These are phyloP conservation scores for Vulpes vulpes DNA, from an alignment of 2,113 vertebrate genomes.

Conservation along the genomic window DNA sequence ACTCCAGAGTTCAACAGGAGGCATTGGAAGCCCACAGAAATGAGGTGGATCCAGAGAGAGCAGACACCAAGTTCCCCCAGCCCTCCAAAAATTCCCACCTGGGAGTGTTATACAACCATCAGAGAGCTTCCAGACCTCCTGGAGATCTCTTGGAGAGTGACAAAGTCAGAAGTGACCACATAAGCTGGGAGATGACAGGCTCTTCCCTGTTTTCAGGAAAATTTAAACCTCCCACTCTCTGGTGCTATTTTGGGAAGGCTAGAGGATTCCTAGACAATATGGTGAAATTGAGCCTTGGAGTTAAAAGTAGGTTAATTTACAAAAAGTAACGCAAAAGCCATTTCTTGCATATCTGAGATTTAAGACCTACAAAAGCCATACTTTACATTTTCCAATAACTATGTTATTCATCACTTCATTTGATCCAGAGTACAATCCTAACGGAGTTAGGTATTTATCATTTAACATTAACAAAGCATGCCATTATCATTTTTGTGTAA, in stretches of 20 bases:
- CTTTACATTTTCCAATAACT: not conserved
- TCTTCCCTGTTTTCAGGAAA: not conserved
- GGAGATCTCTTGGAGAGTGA: not conserved
- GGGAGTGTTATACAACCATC: not conserved
- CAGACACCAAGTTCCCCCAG: not conserved
- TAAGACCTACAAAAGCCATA: not conserved
- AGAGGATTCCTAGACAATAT: not conserved
- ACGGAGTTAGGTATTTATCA: conserved; percentile 41
- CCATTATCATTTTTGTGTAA: conserved; percentile 13
- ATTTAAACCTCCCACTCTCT: not conserved
- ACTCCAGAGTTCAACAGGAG: not conserved
- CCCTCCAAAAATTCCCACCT: not conserved
- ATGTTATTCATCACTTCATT: not conserved
- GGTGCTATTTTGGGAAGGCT: not conserved
- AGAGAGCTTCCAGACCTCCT: not conserved
- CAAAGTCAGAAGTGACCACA: not conserved
- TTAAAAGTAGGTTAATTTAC: conserved; percentile 28
- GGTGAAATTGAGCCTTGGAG: not conserved
- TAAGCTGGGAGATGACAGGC: not conserved
- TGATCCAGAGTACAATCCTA: not conserved
- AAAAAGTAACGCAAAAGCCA: not conserved
- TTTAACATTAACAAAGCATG: not conserved
- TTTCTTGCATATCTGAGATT: conserved; percentile 16
- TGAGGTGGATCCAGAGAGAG: not conserved
- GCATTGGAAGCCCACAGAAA: not conserved